Percentiles rank a stretch among this genome's conserved stretches.
Conservation (phyloP, 2,113 vertebrate genomes). For the Platichthys stellatus region DNA sequence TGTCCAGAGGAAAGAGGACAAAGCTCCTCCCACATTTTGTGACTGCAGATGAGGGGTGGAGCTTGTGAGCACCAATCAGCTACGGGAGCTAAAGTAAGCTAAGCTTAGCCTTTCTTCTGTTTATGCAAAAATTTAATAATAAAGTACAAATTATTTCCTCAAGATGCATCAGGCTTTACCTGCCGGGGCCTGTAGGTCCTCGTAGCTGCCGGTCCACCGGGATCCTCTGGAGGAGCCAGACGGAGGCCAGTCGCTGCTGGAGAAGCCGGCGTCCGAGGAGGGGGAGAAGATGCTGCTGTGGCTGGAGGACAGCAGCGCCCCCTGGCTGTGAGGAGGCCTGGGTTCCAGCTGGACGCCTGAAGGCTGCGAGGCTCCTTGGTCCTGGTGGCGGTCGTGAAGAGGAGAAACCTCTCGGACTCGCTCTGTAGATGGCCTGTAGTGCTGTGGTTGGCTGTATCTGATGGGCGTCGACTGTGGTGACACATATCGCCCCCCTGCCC, state of each 20-base stretch:
- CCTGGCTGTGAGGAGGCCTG: not conserved
- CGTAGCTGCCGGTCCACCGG: slow-evolving; percentile 48
- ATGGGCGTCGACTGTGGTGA: not conserved
- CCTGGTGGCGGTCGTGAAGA: not conserved
- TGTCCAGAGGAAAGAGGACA: no score
- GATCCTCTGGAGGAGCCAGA: slow-evolving; percentile 21
- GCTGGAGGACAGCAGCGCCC: slow-evolving; percentile 5
- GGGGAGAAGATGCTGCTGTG: slow-evolving; percentile 32
- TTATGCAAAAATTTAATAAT: no score
- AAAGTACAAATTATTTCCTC: no score
- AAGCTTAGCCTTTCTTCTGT: no score
- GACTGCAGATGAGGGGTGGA: no score
- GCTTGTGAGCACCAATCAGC: no score
- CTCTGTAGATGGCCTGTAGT: rapidly evolving
- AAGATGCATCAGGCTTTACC: slow-evolving; percentile 22
- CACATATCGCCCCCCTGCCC: not conserved
- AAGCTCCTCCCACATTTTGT: no score
- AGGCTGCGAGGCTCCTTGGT: not conserved
- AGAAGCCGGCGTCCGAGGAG: not conserved
- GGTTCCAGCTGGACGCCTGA: not conserved
- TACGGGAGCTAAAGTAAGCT: no score
- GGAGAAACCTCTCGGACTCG: not conserved
- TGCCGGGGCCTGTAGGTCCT: slow-evolving; percentile 28
- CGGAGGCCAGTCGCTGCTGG: slow-evolving; percentile 15
- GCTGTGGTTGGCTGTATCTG: slow-evolving; percentile 42